A percentile compares a stretch with the other conserved stretches of the same genome.
Conservation (phyloP, 2,113 vertebrate genomes). For the Boulengeromyrus knoepffleri region DNA sequence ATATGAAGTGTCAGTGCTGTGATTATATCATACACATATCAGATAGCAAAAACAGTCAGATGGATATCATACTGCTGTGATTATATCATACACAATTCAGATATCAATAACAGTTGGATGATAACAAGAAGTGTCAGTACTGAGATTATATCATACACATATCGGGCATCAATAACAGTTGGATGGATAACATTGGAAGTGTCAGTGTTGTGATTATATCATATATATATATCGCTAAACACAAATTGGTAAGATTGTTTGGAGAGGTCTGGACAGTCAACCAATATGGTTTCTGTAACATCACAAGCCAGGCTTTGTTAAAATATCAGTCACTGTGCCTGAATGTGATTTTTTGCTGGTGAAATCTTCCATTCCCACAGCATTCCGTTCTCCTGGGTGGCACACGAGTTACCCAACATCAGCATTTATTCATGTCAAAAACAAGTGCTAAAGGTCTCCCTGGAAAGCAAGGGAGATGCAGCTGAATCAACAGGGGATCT, state of each 20-base stretch:
- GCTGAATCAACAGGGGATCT: neutral
- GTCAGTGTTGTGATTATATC: neutral
- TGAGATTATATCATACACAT: too few species aligned
- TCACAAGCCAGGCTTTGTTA: neutral
- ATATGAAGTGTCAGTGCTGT: neutral
- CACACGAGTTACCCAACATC: neutral
- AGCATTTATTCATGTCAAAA: neutral
- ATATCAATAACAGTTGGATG: too few species aligned
- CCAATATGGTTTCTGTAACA: neutral
- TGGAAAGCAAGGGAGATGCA: neutral
- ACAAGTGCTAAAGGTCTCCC: neutral
- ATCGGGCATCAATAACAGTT: too few species aligned
- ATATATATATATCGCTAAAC: neutral
- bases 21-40: neutral
- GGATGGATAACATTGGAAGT: too few species aligned
- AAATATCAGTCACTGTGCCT: neutral
- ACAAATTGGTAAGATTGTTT: neutral
- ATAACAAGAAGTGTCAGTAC: neutral
- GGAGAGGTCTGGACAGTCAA: neutral
- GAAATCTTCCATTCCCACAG: neutral
- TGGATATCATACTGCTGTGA: neutral
- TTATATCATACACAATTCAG: neutral
- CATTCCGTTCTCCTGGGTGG: neutral
- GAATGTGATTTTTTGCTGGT: neutral
- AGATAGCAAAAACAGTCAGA: neutral